Percentiles rank a stretch among this genome's conserved stretches.
phyloP scores from a whole-genome alignment of 2,888 invertebrate species.

The Margaritifera margaritifera region DNA sequence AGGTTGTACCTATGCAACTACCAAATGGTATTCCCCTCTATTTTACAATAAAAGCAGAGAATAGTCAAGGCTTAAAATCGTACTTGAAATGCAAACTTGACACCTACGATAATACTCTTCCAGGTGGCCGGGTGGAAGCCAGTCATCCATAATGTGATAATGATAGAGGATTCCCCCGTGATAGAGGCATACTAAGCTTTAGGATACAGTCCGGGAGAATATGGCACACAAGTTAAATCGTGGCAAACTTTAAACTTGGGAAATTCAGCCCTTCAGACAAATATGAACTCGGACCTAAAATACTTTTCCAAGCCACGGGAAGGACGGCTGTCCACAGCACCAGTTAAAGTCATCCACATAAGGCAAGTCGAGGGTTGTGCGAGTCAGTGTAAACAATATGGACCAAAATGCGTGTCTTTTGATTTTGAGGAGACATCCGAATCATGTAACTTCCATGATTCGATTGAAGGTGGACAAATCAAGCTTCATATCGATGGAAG shows the following conservation, averaged over 20 bases:
- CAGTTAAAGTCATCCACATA: slow-evolving; percentile 26
- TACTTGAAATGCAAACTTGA: slow-evolving; percentile 40
- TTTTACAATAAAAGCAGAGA: slow-evolving; percentile 54
- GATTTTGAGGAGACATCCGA: slow-evolving; percentile 49
- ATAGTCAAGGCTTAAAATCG: slow-evolving; percentile 48
- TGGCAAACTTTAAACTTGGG: slow-evolving; percentile 36
- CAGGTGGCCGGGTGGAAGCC: slow-evolving; percentile 55
- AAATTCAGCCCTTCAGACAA: slow-evolving; percentile 24
- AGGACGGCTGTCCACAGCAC: slow-evolving; percentile 41
- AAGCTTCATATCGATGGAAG: slow-evolving; percentile 42
- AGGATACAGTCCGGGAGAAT: slow-evolving; percentile 47
- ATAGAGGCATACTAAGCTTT: slow-evolving; percentile 32
- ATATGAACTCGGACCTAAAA: slow-evolving; percentile 19
- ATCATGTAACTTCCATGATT: slow-evolving; percentile 49
- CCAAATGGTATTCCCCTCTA: slow-evolving; percentile 51
- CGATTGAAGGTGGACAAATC: slow-evolving; percentile 43
- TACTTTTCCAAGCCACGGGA: slow-evolving; percentile 40
- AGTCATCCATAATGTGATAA: slow-evolving; percentile 44
- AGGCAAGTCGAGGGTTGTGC: slow-evolving; percentile 39
- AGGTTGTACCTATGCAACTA: slow-evolving; percentile 35
- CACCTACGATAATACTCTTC: slow-evolving; percentile 56
- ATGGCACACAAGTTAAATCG: slow-evolving; percentile 41
- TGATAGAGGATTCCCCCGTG: slow-evolving; percentile 55
- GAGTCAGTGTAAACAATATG: slow-evolving; percentile 32
- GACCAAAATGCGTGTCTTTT: slow-evolving; percentile 48